Base-by-base conservation (phyloP, 1,140 invertebrate species). In the Drosophila nebulosa region DNA sequence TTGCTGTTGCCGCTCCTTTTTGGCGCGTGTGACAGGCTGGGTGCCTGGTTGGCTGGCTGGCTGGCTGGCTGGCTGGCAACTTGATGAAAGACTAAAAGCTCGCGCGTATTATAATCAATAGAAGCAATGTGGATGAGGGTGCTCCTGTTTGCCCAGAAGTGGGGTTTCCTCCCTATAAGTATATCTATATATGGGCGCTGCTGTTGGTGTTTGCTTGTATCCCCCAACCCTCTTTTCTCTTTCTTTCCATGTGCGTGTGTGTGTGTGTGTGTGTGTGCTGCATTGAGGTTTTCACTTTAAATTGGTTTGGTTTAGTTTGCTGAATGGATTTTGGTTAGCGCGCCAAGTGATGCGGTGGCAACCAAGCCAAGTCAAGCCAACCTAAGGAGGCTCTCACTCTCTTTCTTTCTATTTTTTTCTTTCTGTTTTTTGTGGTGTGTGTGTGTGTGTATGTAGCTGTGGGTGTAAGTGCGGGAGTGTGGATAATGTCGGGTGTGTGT, bases 281-380 rank as follows among this genome's bases (percentile, higher is more conserved):
- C 68, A 75, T 75, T 75, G 73, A 69, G 74, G 73, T 77, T 76
- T 79, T 79, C 61, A 74, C 69, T 69, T 79, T 58, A 79, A 79
- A 79, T 74, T 79, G 75, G 69, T 79, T 78, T 79, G 66, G 77
- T 79, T 79, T 79, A 79, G 76, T 79, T 78, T 79, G 69, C 70
- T 79, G 76, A 78, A 78, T 73, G 76, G 76, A 78, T 78, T 78
- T 78, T 52, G 76, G 63, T 78, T 78, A 50, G 59, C 18, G 69
- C 52, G 50, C 62, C 72, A 75, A 78, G 75, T 59, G 74, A 61
- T 65, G 60, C 6, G 39, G 62, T 69, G 64, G n/a, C 42, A 32
- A n/a, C 39, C 22, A 46, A 55, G 52, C 52, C 39, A 46, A 42
- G 14, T 16, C 14, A 16, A 42, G 14, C 39, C 6, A 16, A 46